Percentiles rank a stretch among this genome's conserved stretches.
Conservation (phyloP, 2,113 vertebrate genomes). For the Callipepla californica region DNA sequence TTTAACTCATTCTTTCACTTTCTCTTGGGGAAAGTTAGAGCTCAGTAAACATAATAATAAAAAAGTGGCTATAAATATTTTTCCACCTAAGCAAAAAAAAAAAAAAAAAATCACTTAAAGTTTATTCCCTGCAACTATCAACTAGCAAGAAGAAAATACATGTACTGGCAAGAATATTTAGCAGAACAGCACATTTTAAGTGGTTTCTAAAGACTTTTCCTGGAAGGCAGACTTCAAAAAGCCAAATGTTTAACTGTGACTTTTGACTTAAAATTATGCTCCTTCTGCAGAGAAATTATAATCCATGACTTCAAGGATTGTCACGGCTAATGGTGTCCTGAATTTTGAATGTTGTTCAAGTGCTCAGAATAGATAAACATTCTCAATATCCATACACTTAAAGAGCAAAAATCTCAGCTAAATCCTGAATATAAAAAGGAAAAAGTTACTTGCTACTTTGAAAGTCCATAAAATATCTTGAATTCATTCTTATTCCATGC, state of each 20-base stretch:
- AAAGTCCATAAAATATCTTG: background rate
- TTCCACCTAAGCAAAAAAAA: background rate
- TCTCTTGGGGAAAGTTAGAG: background rate
- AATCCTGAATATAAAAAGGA: background rate
- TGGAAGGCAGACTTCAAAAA: constrained; percentile 35
- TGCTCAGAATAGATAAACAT: background rate
- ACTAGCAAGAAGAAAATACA: constrained; percentile 16
- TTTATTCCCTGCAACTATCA: constrained; percentile 18
- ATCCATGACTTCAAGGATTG: background rate
- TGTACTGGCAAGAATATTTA: constrained; percentile 37
- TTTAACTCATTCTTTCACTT: constrained; percentile 10
- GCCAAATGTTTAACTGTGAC: background rate
- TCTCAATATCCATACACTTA: background rate
- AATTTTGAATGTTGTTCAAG: background rate
- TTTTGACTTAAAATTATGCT: background rate
- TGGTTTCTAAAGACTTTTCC: constrained; percentile 8
- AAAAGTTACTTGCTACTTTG: background rate
- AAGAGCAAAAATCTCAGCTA: background rate
- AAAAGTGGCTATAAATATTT: background rate
- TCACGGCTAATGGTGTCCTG: background rate
- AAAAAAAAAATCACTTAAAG: background rate
- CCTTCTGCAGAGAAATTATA: background rate
- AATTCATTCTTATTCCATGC: background rate
- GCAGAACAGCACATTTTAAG: constrained; percentile 36
- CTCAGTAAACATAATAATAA: background rate